Conservation (phyloP, 2,888 invertebrate genomes). For the Danaus chrysippus region DNA sequence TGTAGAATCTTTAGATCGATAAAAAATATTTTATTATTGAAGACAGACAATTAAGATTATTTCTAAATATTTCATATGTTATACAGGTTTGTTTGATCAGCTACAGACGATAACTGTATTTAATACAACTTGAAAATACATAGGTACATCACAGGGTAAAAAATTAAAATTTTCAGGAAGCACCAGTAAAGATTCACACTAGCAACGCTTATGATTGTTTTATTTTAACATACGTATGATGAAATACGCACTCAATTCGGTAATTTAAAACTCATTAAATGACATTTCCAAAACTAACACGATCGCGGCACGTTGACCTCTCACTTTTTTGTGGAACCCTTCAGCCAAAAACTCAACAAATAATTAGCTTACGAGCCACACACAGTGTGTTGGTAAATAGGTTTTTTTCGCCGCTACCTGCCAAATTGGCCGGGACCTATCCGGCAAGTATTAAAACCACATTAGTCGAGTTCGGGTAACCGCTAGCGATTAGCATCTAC, state of each 20-base stretch:
- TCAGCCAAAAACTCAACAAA: slow-evolving; percentile 44
- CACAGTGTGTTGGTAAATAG: slow-evolving; percentile 59
- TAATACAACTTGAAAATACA: no score
- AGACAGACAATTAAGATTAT: no score
- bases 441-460: slow-evolving; percentile 66
- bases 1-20: no score
- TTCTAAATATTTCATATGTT: no score
- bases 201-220: background rate
- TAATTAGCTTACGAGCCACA: slow-evolving; percentile 67
- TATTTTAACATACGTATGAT: slow-evolving; percentile 6
- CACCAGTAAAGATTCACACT: no score
- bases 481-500: slow-evolving; percentile 49
- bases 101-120: no score
- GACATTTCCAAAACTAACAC: slow-evolving; percentile 30
- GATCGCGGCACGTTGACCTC: slow-evolving; percentile 25
- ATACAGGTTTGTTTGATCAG: no score
- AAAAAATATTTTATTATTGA: no score
- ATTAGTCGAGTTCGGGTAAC: slow-evolving; percentile 58
- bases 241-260: slow-evolving; percentile 13
- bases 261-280: slow-evolving; percentile 27
- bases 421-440: slow-evolving; percentile 58
- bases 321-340: slow-evolving; percentile 35
- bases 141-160: no score
- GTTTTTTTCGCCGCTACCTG: slow-evolving; percentile 53
- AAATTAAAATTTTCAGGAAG: no score